Evolutionary conservation across 2,888 invertebrate species (phyloP).

Genomic region (Tipula confusa): DNA sequence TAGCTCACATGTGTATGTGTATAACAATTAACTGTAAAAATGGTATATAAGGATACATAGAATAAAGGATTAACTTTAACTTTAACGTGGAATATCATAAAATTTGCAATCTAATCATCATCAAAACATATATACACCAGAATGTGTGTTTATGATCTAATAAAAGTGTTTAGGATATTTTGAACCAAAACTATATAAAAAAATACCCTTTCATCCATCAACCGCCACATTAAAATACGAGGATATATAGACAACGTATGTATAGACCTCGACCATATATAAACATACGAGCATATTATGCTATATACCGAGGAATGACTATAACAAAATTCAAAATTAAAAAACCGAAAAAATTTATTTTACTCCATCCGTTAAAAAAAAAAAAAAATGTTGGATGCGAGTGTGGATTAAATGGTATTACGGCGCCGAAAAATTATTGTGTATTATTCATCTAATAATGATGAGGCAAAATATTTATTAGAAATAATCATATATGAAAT

Average conservation of each 20-base stretch:
- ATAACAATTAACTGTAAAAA: background rate
- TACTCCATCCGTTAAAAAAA: background rate
- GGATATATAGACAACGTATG: too few species aligned
- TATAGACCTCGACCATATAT: background rate
- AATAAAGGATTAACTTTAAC: background rate
- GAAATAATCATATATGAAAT: background rate
- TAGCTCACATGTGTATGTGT: background rate
- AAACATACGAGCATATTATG: background rate
- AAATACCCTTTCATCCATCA: background rate
- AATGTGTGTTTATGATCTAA: background rate
- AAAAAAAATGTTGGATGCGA: background rate
- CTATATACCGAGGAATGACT: background rate
- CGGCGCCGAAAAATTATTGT: background rate
- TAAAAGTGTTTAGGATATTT: background rate
- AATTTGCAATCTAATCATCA: background rate
- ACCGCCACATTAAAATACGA: background rate
- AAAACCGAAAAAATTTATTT: background rate
- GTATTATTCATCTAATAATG: slow-evolving; percentile 8
- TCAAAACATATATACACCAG: background rate
- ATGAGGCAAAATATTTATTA: slow-evolving; percentile 12
- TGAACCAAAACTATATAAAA: background rate
- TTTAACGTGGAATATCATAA: background rate
- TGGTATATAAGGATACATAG: background rate
- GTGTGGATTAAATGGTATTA: slow-evolving; percentile 17
- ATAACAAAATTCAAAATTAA: background rate